These are phyloP conservation scores for Smithornis capensis DNA, from an alignment of 2,113 vertebrate species.

Conservation along the genomic window DNA sequence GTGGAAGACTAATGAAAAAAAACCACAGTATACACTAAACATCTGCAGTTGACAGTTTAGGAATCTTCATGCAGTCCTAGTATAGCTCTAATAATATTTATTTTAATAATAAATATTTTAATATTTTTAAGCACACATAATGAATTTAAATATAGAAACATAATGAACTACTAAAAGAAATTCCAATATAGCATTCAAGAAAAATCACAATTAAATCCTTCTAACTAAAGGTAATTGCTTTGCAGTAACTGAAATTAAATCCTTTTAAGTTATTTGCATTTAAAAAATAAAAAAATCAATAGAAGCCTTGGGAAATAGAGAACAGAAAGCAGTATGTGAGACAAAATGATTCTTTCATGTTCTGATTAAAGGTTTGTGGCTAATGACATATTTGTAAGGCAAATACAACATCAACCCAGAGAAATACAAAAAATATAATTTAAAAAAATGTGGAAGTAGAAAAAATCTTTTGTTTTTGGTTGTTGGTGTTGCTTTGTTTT, in stretches of 20 bases:
- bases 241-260: neutral
- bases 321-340: neutral
- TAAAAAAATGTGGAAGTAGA: neutral
- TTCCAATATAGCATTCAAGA: neutral
- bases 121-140: neutral
- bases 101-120: neutral
- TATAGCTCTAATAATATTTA: neutral
- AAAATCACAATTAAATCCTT: neutral
- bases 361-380: neutral
- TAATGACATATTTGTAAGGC: neutral
- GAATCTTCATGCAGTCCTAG: neutral
- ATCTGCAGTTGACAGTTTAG: neutral
- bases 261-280: neutral
- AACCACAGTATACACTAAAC: neutral
- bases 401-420: neutral
- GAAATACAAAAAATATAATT: neutral
- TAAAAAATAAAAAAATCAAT: neutral
- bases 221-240: constrained; percentile 17
- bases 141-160: neutral
- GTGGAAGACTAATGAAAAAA: neutral
- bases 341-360: constrained; percentile 35
- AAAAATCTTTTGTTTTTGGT: neutral
- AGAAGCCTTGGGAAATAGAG: neutral
- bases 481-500: neutral
- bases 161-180: neutral